Percentiles rank a stretch among this genome's conserved stretches.
Conservation (phyloP, 2,888 invertebrate species). For the Diplolepis rosae region DNA sequence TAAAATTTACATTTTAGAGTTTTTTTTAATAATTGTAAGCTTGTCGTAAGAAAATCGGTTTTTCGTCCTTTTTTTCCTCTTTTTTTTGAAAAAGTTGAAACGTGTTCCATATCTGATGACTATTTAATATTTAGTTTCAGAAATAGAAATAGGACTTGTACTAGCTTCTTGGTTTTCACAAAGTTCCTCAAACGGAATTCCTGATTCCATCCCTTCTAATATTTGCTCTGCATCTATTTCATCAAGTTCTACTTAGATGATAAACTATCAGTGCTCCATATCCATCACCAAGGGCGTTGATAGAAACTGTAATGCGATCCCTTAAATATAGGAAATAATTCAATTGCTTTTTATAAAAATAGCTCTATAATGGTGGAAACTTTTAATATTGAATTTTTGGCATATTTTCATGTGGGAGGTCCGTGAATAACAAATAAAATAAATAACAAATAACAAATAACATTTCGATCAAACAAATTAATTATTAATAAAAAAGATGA, state of each 20-base stretch:
- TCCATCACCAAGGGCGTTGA: slow-evolving; percentile 86
- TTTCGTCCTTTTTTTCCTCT: too few species aligned
- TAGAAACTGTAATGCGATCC: slow-evolving; percentile 77
- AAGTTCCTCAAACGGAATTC: slow-evolving; percentile 47
- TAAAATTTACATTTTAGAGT: slow-evolving; percentile 24
- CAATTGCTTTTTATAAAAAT: too few species aligned
- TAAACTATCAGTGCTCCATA: slow-evolving; percentile 85
- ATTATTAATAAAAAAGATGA: neutral
- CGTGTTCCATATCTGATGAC: neutral
- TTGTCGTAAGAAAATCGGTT: too few species aligned
- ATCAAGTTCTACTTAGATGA: slow-evolving; percentile 78
- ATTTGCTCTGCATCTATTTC: slow-evolving; percentile 64
- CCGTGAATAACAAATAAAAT: too few species aligned
- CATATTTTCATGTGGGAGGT: too few species aligned
- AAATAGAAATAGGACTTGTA: slow-evolving; percentile 43
- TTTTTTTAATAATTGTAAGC: slow-evolving; percentile 7
- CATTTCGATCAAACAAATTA: too few species aligned
- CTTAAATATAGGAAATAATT: slow-evolving; percentile 62
- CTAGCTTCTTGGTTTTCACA: neutral
- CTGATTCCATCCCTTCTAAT: slow-evolving; percentile 59
- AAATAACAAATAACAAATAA: too few species aligned
- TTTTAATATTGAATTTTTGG: too few species aligned
- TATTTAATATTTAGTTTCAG: slow-evolving; percentile 64
- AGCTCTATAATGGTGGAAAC: too few species aligned
- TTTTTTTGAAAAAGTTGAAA: neutral